Percentiles rank a stretch among this genome's conserved stretches.
phyloP scores from a whole-genome alignment of 1,140 invertebrate genomes.

The Nephotettix cincticeps region DNA sequence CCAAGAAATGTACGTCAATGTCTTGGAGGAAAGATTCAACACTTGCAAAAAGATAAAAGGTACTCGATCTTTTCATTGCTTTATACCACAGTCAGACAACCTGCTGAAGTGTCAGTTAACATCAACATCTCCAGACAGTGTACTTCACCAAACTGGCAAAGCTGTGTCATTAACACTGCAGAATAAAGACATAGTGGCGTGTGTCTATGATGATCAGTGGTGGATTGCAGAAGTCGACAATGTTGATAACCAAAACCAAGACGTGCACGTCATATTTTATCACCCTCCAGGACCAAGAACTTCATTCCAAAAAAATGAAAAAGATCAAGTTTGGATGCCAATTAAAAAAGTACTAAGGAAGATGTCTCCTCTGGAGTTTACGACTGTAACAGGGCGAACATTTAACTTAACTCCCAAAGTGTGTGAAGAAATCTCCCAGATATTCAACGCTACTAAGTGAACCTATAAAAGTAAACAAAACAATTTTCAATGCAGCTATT shows the following conservation, averaged over 20 bases:
- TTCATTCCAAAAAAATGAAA: not conserved
- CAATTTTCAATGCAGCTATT: not conserved
- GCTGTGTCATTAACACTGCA: not conserved
- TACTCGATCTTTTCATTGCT: not conserved
- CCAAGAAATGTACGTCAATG: too few relatives aligned
- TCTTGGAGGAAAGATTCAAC: too few relatives aligned
- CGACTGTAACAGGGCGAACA: not conserved
- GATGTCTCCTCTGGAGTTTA: not conserved
- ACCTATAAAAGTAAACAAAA: not conserved
- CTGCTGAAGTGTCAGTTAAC: constrained; percentile 1
- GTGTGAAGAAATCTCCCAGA: not conserved
- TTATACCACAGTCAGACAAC: not conserved
- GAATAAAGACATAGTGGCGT: not conserved
- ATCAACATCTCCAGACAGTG: not conserved
- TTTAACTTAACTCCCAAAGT: constrained; percentile 10
- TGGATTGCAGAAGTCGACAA: not conserved
- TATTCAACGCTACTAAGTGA: not conserved
- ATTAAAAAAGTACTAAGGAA: not conserved
- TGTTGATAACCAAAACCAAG: not conserved
- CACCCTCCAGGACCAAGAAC: not conserved
- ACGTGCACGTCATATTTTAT: not conserved
- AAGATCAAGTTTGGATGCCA: constrained; percentile 6
- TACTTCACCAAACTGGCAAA: not conserved
- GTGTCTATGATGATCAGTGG: not conserved
- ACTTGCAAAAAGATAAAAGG: too few relatives aligned